Evolutionary conservation across 2,888 invertebrate species (phyloP).

Genomic region (Acanthosepion lycidas): DNA sequence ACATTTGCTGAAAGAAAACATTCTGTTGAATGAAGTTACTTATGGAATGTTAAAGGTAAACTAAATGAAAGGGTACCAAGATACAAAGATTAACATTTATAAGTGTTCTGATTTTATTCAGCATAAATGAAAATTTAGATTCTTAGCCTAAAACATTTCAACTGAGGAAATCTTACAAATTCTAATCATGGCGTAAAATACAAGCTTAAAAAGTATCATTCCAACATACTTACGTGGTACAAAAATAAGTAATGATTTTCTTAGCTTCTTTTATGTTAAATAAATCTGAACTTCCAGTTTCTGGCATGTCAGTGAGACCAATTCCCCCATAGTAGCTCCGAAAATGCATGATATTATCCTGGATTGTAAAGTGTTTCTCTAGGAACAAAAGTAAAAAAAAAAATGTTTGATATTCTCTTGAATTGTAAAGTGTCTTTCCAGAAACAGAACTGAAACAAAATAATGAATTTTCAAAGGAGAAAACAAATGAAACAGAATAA

Average conservation of each 20-base stretch:
- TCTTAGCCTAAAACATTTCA: too few species aligned
- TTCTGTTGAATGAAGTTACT: too few species aligned
- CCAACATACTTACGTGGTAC: not conserved
- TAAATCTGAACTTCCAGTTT: not conserved
- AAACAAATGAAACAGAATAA: too few species aligned
- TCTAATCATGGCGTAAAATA: not conserved
- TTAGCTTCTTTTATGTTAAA: not conserved
- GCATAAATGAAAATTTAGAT: too few species aligned
- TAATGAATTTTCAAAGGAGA: not conserved
- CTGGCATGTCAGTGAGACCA: not conserved
- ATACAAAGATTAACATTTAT: too few species aligned
- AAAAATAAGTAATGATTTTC: constrained; percentile 16
- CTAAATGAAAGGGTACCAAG: too few species aligned
- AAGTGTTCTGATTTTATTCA: too few species aligned
- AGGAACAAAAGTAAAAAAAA: not conserved
- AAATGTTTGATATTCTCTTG: not conserved
- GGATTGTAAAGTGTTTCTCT: not conserved
- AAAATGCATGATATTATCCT: not conserved
- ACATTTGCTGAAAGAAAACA: too few species aligned
- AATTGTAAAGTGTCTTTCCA: not conserved
- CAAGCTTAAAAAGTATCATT: not conserved
- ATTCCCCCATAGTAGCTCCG: not conserved
- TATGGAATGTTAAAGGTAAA: too few species aligned
- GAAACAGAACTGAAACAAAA: not conserved
- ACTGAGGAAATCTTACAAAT: not conserved